Evolutionary conservation across 2,113 vertebrate genomes (phyloP).

Genomic region (Myotis lucifugus): DNA sequence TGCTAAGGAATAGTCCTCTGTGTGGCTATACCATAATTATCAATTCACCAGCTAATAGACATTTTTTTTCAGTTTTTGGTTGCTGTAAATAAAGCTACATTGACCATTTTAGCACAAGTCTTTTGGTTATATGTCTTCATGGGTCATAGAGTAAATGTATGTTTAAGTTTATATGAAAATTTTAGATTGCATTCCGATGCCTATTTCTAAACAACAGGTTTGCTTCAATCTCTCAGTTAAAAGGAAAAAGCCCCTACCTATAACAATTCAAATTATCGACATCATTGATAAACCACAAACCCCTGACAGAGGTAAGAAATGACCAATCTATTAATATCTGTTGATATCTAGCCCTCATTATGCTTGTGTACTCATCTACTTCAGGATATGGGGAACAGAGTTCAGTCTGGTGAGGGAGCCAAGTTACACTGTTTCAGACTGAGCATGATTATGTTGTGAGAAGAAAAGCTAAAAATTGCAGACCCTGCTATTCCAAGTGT

Average conservation of each 20-base stretch:
- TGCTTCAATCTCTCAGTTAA: slow-evolving; percentile 23
- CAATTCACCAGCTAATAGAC: background rate
- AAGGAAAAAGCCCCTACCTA: background rate
- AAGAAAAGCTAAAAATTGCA: background rate
- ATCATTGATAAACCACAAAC: background rate
- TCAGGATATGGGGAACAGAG: background rate
- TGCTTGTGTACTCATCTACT: too few species aligned
- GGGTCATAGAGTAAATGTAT: background rate
- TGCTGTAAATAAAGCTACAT: background rate
- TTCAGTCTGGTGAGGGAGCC: background rate
- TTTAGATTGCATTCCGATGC: background rate
- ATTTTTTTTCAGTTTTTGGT: background rate
- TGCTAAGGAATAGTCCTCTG: background rate
- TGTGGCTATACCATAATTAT: background rate
- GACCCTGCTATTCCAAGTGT: background rate
- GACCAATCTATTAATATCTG: background rate
- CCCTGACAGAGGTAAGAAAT: background rate
- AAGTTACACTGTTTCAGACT: background rate
- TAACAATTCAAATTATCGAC: background rate
- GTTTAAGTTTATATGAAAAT: background rate
- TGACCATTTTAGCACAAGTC: background rate
- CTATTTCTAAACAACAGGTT: background rate
- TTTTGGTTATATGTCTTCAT: background rate
- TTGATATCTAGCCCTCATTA: background rate
- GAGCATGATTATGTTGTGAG: background rate